These are phyloP conservation scores for Axis porcinus DNA, from an alignment of 2,113 vertebrate species.

Conservation along the genomic window DNA sequence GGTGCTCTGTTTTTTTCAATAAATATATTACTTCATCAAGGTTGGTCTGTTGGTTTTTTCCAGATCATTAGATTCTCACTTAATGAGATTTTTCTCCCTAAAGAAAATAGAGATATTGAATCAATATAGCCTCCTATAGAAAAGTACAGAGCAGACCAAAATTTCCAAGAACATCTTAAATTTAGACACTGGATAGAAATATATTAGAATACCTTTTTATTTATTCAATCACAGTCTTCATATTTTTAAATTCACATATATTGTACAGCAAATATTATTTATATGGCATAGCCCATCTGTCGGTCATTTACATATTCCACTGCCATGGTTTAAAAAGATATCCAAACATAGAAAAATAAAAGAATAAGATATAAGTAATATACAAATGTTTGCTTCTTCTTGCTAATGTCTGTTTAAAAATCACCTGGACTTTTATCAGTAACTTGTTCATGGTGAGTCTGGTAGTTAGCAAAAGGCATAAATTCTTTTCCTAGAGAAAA, in stretches of 20 bases:
- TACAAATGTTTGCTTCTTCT: conserved; percentile 11
- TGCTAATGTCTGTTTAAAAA: not conserved
- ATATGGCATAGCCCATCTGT: not conserved
- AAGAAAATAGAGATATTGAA: conserved; percentile 48
- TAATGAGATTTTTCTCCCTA: conserved; percentile 30
- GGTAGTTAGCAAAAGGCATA: not conserved
- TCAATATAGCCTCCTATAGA: not conserved
- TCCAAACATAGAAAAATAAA: not conserved
- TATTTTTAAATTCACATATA: conserved; percentile 27
- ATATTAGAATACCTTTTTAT: not conserved
- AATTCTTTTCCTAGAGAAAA: not conserved
- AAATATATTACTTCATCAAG: conserved; percentile 13
- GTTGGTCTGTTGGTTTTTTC: not conserved
- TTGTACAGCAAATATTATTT: conserved; percentile 10
- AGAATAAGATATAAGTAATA: not conserved
- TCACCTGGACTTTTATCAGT: not conserved
- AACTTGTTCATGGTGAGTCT: not conserved
- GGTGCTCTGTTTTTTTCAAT: not conserved
- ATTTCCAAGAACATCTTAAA: conserved; percentile 34
- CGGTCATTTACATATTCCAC: not conserved
- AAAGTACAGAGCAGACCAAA: not conserved
- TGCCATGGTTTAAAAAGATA: not conserved
- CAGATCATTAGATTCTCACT: conserved; percentile 2
- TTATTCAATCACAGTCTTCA: not conserved
- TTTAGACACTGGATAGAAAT: not conserved